Percentiles rank a stretch among this genome's conserved stretches.
These are phyloP conservation scores for Bubo bubo DNA, from an alignment of 2,113 vertebrate genomes.

Conservation along the genomic window DNA sequence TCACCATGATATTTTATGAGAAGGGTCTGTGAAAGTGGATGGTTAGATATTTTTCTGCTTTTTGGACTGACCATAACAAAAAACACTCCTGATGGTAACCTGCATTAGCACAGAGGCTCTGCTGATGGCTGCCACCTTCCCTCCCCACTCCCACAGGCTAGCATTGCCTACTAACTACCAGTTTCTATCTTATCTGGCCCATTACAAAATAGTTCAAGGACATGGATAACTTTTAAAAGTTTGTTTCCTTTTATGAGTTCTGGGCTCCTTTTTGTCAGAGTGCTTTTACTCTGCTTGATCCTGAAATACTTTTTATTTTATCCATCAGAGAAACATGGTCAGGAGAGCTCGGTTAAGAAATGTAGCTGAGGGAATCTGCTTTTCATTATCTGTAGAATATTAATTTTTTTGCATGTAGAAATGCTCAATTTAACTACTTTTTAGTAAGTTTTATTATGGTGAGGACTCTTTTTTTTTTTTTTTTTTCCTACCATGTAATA, in stretches of 20 bases:
- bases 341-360: background rate
- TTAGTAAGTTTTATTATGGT: background rate
- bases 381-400: background rate
- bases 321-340: background rate
- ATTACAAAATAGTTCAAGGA: background rate
- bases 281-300: background rate
- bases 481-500: accelerated
- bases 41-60: background rate
- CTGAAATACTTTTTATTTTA: background rate
- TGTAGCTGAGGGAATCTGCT: background rate
- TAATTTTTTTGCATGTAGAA: background rate
- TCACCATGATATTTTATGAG: background rate
- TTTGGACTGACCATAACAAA: background rate
- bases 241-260: background rate
- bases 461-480: background rate
- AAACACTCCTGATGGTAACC: no score
- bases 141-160: background rate
- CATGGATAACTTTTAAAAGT: background rate
- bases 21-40: background rate
- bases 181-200: background rate
- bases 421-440: background rate
- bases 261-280: background rate
- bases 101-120: background rate
- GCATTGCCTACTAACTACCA: background rate
- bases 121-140: background rate